phyloP scores from a whole-genome alignment of 2,888 invertebrate genomes.

The Cyrtodaria siliqua region DNA sequence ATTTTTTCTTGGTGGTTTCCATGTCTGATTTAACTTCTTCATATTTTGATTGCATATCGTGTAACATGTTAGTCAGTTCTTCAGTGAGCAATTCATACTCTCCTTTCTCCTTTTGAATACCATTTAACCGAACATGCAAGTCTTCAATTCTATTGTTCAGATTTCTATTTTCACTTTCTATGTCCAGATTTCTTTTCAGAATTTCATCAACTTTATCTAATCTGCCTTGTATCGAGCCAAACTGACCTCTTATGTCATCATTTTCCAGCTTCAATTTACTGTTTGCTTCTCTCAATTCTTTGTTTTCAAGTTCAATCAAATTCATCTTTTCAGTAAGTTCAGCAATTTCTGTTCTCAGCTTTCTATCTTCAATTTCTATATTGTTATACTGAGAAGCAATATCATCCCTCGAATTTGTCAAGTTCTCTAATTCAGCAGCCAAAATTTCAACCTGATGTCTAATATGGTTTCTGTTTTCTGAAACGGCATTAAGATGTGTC shows the following conservation, averaged over 20 bases:
- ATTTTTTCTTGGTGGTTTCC: constrained; percentile 66
- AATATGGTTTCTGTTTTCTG: constrained; percentile 57
- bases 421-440: constrained; percentile 50
- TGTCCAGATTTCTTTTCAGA: constrained; percentile 18
- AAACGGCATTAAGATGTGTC: constrained; percentile 41
- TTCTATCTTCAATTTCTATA: constrained; percentile 19
- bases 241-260: constrained; percentile 21
- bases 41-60: constrained; percentile 68
- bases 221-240: constrained; percentile 35
- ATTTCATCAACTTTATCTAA: constrained; percentile 39
- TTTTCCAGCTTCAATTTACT: constrained; percentile 14
- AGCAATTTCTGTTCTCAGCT: constrained; percentile 4
- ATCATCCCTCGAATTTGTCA: constrained; percentile 20
- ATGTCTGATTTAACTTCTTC: constrained; percentile 67
- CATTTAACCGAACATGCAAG: constrained; percentile 19
- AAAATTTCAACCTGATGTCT: constrained; percentile 59
- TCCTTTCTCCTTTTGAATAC: constrained; percentile 45
- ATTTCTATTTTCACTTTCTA: constrained; percentile 36
- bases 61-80: constrained; percentile 51
- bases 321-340: constrained; percentile 7
- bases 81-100: constrained; percentile 41
- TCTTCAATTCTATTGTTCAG: constrained; percentile 32
- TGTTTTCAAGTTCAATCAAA: constrained; percentile 9
- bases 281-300: constrained; percentile 19
- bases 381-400: constrained; percentile 12